Evolutionary conservation across 2,113 vertebrate genomes (phyloP).

Genomic region (Gila orcuttii): DNA sequence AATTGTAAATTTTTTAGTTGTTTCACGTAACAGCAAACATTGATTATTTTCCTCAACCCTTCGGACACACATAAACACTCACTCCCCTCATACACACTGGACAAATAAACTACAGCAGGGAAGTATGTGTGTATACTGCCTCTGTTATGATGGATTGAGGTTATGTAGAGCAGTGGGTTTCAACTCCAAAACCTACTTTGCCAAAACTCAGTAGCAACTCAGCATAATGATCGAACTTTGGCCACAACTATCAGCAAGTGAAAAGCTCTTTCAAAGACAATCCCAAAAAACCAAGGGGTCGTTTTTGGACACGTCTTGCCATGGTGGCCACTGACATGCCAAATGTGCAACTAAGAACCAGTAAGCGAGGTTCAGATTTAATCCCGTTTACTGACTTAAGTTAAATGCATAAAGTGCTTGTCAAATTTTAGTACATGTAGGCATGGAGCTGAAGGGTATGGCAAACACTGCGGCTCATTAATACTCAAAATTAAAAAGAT

Average conservation of each 20-base stretch:
- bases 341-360: not conserved
- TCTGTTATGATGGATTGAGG: not conserved
- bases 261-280: not conserved
- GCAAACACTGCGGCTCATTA: constrained; percentile 4
- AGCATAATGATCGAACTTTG: not conserved
- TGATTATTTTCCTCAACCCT: constrained; percentile 32
- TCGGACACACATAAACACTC: constrained; percentile 50
- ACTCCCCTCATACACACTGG: constrained; percentile 62
- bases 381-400: not conserved
- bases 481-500: not conserved
- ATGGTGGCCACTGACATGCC: not conserved
- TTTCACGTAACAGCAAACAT: constrained; percentile 42
- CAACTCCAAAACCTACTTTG: constrained; percentile 12
- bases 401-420: constrained; percentile 5
- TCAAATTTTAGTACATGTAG: constrained; percentile 16
- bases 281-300: not conserved
- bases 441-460: constrained; percentile 29
- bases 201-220: not conserved
- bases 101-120: constrained; percentile 60
- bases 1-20: not conserved
- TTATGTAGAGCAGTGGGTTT: not conserved
- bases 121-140: not conserved
- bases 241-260: too few species aligned
- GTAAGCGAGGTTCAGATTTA: not conserved
- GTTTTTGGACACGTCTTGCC: not conserved